A percentile compares a stretch with the other conserved stretches of the same genome.
Evolutionary conservation across 2,797 vertebrate genomes (phyloP).

Genomic region (Acropternis orthonyx): DNA sequence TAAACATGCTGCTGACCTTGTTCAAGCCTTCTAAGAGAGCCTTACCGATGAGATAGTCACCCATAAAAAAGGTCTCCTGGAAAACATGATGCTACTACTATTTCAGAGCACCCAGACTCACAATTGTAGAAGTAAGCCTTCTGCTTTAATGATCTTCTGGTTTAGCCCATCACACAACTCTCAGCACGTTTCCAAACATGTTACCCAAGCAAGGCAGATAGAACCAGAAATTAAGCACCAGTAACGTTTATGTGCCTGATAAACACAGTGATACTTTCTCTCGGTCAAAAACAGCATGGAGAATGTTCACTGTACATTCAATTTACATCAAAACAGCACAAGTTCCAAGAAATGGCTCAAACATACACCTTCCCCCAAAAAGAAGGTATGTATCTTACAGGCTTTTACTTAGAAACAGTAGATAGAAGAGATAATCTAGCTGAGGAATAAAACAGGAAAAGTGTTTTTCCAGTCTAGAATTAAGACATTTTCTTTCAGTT

Average conservation of each 20-base stretch:
- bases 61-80: conserved; percentile 63
- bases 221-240: background rate
- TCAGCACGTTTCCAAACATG: background rate
- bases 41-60: conserved; percentile 63
- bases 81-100: conserved; percentile 70
- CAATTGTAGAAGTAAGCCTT: conserved; percentile 33
- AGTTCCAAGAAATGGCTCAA: background rate
- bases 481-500: background rate
- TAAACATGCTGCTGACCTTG: conserved; percentile 60
- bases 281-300: background rate
- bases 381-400: background rate
- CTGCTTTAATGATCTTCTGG: conserved; percentile 20
- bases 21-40: conserved; percentile 56
- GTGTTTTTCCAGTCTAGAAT: background rate
- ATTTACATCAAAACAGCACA: background rate
- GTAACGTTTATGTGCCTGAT: background rate
- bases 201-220: background rate
- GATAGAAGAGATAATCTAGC: background rate
- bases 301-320: background rate
- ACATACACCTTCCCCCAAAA: background rate
- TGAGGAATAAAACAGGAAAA: background rate
- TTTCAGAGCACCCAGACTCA: conserved; percentile 55
- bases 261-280: background rate
- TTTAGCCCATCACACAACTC: conserved; percentile 8
- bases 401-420: background rate